Evolutionary conservation across 2,888 invertebrate species (phyloP), one percentile per base, ranked within the genome.

Genomic region (Isotomurus palustris): DNA sequence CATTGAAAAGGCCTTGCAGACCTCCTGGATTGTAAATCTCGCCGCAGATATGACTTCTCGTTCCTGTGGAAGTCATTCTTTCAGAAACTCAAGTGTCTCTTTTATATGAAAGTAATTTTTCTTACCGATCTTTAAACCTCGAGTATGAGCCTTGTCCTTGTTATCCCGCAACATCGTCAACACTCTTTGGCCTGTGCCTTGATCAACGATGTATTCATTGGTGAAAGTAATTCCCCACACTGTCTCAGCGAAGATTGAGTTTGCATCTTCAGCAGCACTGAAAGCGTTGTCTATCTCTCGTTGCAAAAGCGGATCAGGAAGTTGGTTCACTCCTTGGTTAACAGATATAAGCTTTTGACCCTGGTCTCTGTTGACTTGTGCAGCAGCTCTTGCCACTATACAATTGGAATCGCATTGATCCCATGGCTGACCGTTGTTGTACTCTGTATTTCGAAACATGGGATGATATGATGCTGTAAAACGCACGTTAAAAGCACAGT

Each of bases 1-100:
- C n/a, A 21, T 52, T 48, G 1, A 59, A 41, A 12, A 40, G 40
- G 6, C 6, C 5, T 43, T 44, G 53, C 3, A 27, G 14, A 2
- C 17, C 21, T 32, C 69, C 69, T 21, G 59, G 60, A n/a, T n/a
- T n/a, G 53, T 54, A 65, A 14, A 65, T 62, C 22, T 64, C 60
- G 2, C 62, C 62, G 47, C 70, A 70, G n/a, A 58, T 57, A 40
- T 70, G 64, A 47, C 64, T 56, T 32, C 71, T 21, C 0, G 69
- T 53, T 22, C n/a, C n/a, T 32, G 14, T 32, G 32, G 8, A 32
- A 32, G 14, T 32, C 8, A 10, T 32, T 32, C 32, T 10, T 10
- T 10, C 14, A 10, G 32, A 32, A 32, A 32, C 8, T 10, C n/a
- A n/a, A n/a, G n/a, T n/a, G n/a, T n/a, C n/a, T n/a, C n/a, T n/a